Evolutionary conservation across 2,888 invertebrate genomes (phyloP), one percentile per base, ranked within the genome.

Genomic region (Erebia aethiops): DNA sequence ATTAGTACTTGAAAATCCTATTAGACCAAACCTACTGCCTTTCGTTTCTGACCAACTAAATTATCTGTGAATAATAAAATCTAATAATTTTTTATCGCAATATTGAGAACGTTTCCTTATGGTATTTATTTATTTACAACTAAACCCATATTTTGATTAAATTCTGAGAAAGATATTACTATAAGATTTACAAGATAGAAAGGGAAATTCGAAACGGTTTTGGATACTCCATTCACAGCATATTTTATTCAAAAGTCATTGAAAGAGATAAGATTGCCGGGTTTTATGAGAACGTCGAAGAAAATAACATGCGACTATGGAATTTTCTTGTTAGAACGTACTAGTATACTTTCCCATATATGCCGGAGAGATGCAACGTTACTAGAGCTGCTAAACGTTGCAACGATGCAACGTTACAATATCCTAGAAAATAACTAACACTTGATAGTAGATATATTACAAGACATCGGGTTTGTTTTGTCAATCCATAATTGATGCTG

Each of bases 301-400:
- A 84, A 85, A 88, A 88, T 88, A 88, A 88, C 87, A 88, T 84
- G 84, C 86, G 87, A 88, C 78, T 79, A 83, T 83, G 84, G 84
- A 82, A 83, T 84, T 84, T 78, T 80, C 82, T 82, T 81, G 82
- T 83, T 66, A 69, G 63, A 71, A 82, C 79, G 61, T 71, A 82
- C 80, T 81, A 80, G 83, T 86, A 88, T 85, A 81, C 76, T 79
- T 80, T 71, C 74, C 63, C 73, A 67, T 74, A 81, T 83, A 82
- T 82, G 82, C 81, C 79, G 79, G 54, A 54, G 54, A 54, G 54
- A 16, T 54, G 16, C 18, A 10, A 10, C 18, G 16, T 18, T 54
- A 54, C 18, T 18, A 54, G 54, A 54, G 54, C 18, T n/a, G n/a
- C n/a, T n/a, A n/a, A n/a, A n/a, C n/a, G n/a, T n/a, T n/a, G n/a